Base-by-base conservation (phyloP, 2,113 vertebrate species). In the Cheilinus undulatus region DNA sequence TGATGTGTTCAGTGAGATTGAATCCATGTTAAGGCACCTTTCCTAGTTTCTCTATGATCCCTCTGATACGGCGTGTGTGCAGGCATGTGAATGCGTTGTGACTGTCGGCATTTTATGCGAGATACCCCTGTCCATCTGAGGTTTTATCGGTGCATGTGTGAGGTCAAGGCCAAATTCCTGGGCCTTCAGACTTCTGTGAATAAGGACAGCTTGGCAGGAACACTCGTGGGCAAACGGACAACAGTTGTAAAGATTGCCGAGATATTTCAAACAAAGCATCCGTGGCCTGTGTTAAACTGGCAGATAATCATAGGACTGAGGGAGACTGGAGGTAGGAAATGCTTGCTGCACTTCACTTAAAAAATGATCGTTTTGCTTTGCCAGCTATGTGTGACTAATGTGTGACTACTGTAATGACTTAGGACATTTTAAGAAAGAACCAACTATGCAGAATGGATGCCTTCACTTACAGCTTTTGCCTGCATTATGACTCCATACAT, bases 231-330 rank as follows among this genome's bases (percentile, higher is more conserved):
- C 91, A 93, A 91, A 90, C 86, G 83, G 91, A 93, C 92, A 90
- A 83, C 90, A 88, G 88, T 93, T 91, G 88, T 92, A 90, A 91
- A 93, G 87, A 91, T 86, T 87, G 82, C 87, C 64, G 43, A 88
- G 88, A 90, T 92, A 93, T 92, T 93, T 93, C 89, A 93, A 92
- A 94, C 92, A 93, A 85, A 85, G 83, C 86, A 53, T 88, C 59
- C 42, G 57, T 92, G 92, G 93, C 93, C 87, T 91, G 92, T 92
- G 80, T 80, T 88, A 76, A 89, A 87, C 90, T 90, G 86, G 78
- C 83, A 83, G 71, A 87, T 73, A 81, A 84, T 74, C 36, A 53
- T 46, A 43, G 59, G 79, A 84, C 64, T 70, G 10, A 53, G 61
- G 36, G 72, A 80, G 71, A 56, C 36, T 71, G 52, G 26, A 69